These are phyloP conservation scores for Ranitomeya variabilis DNA, from an alignment of 2,113 vertebrate genomes.

Conservation along the genomic window DNA sequence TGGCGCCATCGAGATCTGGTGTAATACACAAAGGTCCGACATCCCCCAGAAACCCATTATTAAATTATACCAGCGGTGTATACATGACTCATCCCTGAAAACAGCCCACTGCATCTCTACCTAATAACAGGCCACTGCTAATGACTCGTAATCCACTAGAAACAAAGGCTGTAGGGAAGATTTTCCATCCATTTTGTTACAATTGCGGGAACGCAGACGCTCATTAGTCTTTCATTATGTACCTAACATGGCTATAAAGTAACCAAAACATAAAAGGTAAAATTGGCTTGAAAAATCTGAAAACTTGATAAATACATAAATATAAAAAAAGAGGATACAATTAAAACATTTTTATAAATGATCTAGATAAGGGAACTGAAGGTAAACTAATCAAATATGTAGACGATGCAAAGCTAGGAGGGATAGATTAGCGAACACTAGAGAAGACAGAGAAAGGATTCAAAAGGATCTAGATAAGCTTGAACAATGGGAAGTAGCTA, in stretches of 20 bases:
- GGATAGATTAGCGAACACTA: too few relatives aligned
- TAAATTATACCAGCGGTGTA: neutral
- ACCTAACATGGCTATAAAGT: neutral
- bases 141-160: conserved; percentile 11
- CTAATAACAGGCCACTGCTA: conserved; percentile 7
- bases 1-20: conserved; percentile 37
- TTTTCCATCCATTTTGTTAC: conserved; percentile 8
- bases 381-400: too few relatives aligned
- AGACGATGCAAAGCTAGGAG: too few relatives aligned
- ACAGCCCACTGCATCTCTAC: neutral
- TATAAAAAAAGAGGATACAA: neutral
- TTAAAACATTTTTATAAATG: too few relatives aligned
- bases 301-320: neutral
- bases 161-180: neutral
- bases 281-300: neutral
- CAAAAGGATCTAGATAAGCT: too few relatives aligned
- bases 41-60: conserved; percentile 18
- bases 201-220: neutral
- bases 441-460: too few relatives aligned
- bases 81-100: neutral
- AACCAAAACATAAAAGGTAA: neutral
- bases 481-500: too few relatives aligned
- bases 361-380: too few relatives aligned
- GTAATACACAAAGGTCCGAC: conserved; percentile 34
- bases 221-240: neutral